These are phyloP conservation scores for Rhynchomys soricoides DNA, from an alignment of 2,113 vertebrate genomes.

Conservation along the genomic window DNA sequence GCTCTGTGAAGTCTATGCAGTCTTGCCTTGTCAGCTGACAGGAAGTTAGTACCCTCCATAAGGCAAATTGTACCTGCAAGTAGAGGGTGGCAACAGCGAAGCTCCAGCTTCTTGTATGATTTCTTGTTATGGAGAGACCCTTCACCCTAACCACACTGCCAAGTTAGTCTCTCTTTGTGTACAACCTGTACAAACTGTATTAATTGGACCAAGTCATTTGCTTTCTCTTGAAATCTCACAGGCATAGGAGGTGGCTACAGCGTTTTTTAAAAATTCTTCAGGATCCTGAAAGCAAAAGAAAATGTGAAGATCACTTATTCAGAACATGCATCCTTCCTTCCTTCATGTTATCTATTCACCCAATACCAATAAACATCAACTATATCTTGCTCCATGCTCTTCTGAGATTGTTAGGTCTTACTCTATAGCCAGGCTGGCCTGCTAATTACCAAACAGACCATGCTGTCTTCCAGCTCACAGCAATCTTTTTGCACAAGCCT, in stretches of 20 bases:
- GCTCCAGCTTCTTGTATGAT: background rate
- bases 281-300: background rate
- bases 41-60: background rate
- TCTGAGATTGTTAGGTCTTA: background rate
- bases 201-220: background rate
- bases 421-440: background rate
- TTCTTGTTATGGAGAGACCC: background rate
- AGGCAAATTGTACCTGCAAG: background rate
- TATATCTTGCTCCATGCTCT: background rate
- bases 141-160: background rate
- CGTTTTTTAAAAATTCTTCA: background rate
- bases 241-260: background rate
- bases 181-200: background rate
- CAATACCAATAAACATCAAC: background rate
- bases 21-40: background rate
- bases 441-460: background rate
- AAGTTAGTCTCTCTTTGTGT: conserved; percentile 1
- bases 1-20: background rate
- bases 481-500: background rate
- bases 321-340: background rate
- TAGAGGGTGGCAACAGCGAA: background rate
- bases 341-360: background rate
- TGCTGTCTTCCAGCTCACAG: background rate
- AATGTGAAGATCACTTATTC: background rate
- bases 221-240: background rate